phyloP scores from a whole-genome alignment of 2,113 vertebrate genomes.

The Melanostigma gelatinosum region DNA sequence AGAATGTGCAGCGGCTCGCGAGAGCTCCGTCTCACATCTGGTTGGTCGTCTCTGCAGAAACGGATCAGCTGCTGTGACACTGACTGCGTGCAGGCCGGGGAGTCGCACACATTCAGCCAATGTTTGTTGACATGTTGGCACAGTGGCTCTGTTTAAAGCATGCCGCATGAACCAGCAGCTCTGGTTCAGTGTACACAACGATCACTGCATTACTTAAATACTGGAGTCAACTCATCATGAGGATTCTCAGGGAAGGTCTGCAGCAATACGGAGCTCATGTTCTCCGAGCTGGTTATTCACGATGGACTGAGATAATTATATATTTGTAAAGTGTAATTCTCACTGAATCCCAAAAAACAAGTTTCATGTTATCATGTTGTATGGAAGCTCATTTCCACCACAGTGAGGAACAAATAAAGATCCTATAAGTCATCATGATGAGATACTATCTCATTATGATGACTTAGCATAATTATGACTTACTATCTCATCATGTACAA shows the following conservation, averaged over 20 bases:
- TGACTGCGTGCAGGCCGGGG: too few relatives aligned
- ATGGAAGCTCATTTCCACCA: too few relatives aligned
- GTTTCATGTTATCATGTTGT: too few relatives aligned
- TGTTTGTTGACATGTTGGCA: background rate
- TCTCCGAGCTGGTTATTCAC: background rate
- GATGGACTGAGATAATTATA: too few relatives aligned
- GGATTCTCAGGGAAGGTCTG: background rate
- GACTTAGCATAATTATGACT: background rate
- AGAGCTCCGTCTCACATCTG: constrained; percentile 38
- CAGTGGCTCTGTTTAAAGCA: background rate
- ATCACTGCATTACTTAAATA: too few relatives aligned
- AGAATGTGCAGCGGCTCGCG: background rate
- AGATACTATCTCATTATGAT: too few relatives aligned
- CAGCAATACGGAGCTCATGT: background rate
- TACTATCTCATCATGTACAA: background rate
- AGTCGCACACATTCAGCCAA: too few relatives aligned
- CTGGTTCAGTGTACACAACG: background rate
- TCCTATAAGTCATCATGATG: too few relatives aligned
- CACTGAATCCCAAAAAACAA: too few relatives aligned
- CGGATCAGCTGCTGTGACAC: background rate
- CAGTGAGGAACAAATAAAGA: too few relatives aligned
- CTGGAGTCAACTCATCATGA: too few relatives aligned
- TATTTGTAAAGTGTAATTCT: too few relatives aligned
- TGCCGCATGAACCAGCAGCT: background rate
- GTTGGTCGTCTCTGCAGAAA: background rate